A percentile compares a stretch with the other conserved stretches of the same genome.
phyloP scores from a whole-genome alignment of 1,140 invertebrate species.

The Halesus radiatus region DNA sequence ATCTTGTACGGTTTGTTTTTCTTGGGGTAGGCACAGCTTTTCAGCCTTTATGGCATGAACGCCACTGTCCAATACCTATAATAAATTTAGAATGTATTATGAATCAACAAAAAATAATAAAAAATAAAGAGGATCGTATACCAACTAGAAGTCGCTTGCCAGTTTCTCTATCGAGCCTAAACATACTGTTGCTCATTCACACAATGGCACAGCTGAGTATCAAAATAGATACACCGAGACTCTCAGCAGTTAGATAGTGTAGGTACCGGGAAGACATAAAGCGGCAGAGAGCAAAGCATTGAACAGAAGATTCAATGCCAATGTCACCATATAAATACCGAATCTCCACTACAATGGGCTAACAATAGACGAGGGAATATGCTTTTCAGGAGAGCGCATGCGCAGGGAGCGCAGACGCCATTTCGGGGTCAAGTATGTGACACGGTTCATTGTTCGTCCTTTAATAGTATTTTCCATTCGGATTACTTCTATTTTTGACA shows the following conservation, averaged over 20 bases:
- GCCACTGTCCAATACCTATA: too few relatives aligned
- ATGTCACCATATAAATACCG: slow-evolving; percentile 42
- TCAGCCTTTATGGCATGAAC: too few relatives aligned
- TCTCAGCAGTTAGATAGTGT: not conserved
- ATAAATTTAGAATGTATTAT: too few relatives aligned
- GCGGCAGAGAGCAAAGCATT: slow-evolving; percentile 36
- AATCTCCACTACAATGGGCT: slow-evolving; percentile 35
- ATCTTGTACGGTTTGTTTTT: too few relatives aligned
- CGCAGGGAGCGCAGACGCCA: not conserved
- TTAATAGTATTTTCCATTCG: not conserved
- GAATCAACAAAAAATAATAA: too few relatives aligned
- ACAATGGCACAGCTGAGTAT: slow-evolving; percentile 38
- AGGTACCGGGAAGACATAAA: slow-evolving; percentile 29
- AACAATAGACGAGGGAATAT: slow-evolving; percentile 30
- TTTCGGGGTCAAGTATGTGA: slow-evolving; percentile 38
- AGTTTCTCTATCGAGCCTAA: too few relatives aligned
- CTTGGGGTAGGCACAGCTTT: too few relatives aligned
- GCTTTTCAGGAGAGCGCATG: not conserved
- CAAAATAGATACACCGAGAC: slow-evolving; percentile 6
- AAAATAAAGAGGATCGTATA: too few relatives aligned
- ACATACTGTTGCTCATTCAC: not conserved
- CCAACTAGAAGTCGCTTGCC: too few relatives aligned
- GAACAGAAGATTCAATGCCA: slow-evolving; percentile 45
- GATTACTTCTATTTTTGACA: not conserved
- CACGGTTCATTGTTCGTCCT: slow-evolving; percentile 34